A percentile compares a stretch with the other conserved stretches of the same genome.
Conservation (phyloP, 2,888 invertebrate genomes). For the Actias luna region DNA sequence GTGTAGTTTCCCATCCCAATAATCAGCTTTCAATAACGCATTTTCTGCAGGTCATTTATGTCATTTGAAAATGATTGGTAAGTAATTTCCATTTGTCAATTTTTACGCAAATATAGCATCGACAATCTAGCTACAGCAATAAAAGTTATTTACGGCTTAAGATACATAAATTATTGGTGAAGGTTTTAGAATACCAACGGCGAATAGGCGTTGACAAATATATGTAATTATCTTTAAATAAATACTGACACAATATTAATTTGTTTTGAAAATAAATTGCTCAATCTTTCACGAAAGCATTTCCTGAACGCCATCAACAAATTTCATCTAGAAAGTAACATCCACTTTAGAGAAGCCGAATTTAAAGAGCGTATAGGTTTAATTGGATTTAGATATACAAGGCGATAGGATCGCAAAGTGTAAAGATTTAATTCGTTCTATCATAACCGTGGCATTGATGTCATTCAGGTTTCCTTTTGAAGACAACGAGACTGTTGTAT, state of each 20-base stretch:
- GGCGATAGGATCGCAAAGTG: conserved; percentile 42
- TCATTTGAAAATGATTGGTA: conserved; percentile 56
- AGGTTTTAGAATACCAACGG: conserved; percentile 37
- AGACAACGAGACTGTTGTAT: conserved; percentile 37
- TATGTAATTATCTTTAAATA: conserved; percentile 23
- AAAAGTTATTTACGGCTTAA: conserved; percentile 49
- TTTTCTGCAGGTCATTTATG: conserved; percentile 53
- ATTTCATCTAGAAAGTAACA: conserved; percentile 31
- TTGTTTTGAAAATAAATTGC: conserved; percentile 18
- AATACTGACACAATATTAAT: conserved; percentile 17
- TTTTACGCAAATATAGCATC: conserved; percentile 52
- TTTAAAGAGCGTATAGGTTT: conserved; percentile 31
- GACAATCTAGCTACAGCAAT: conserved; percentile 42
- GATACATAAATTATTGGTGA: conserved; percentile 47
- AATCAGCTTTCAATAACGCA: conserved; percentile 51
- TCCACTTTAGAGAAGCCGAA: conserved; percentile 28
- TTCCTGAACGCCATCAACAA: conserved; percentile 19
- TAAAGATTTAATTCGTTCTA: conserved; percentile 50
- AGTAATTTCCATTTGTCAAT: conserved; percentile 41
- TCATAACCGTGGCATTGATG: conserved; percentile 36
- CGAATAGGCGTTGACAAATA: conserved; percentile 24
- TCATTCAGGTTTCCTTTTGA: conserved; percentile 25
- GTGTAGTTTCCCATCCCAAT: conserved; percentile 41
- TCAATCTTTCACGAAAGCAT: conserved; percentile 14
- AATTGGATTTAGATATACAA: conserved; percentile 36